Conservation (phyloP, 2,113 vertebrate genomes). For the Labeo catla region DNA sequence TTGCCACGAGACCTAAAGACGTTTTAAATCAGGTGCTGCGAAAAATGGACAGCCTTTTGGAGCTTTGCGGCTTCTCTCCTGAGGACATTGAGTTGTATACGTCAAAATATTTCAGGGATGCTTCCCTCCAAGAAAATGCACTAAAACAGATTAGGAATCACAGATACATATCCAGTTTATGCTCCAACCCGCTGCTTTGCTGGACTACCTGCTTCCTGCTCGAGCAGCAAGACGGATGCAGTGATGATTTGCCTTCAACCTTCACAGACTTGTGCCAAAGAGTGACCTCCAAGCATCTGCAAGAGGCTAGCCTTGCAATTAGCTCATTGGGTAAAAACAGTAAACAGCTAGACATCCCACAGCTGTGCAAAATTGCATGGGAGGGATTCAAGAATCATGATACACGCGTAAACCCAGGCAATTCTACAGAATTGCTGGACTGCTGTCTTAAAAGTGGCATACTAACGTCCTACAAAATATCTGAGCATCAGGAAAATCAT, state of each 20-base stretch:
- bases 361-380: constrained; percentile 83
- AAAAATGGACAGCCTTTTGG: constrained; percentile 81
- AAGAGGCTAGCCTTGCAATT: not conserved
- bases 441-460: constrained; percentile 77
- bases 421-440: constrained; percentile 66
- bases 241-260: constrained; percentile 77
- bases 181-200: constrained; percentile 85
- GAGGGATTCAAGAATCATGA: constrained; percentile 76
- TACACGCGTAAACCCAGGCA: constrained; percentile 61
- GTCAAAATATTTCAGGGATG: constrained; percentile 73
- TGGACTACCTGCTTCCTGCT: constrained; percentile 78
- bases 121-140: constrained; percentile 51
- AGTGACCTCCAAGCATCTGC: constrained; percentile 68
- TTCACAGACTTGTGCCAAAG: constrained; percentile 80
- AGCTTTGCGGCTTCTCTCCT: constrained; percentile 81
- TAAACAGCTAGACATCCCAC: constrained; percentile 54
- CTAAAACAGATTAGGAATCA: constrained; percentile 67
- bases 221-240: constrained; percentile 60
- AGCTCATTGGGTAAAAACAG: not conserved
- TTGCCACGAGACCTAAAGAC: constrained; percentile 81
- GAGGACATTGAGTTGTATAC: constrained; percentile 79
- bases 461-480: constrained; percentile 45
- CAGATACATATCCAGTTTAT: constrained; percentile 79
- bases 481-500: constrained; percentile 56
- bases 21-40: constrained; percentile 78